Base-by-base conservation (phyloP, 2,113 vertebrate species). In the Rana temporaria region DNA sequence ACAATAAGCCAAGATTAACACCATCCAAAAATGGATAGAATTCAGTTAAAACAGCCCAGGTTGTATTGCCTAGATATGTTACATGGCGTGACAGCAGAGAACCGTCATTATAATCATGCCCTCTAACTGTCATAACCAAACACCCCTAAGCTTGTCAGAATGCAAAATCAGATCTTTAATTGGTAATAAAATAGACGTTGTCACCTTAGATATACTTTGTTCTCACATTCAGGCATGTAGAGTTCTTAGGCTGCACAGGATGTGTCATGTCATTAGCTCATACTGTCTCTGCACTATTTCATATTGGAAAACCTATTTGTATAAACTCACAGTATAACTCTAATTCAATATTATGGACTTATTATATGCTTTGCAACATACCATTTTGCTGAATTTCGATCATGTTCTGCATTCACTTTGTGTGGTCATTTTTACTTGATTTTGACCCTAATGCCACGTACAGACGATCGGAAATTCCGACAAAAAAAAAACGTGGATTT, bases 41-140 rank as follows among this genome's bases (percentile, higher is more conserved):
- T 72, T 72, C 17, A 42, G 32, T 24, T 20, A 42, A 59, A 38
- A 14, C 7, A 74, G 12, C 38, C 26, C 52, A 32, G 15, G 55
- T n/a, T 34, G 18, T 14, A 17, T 8, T 34, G 30, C 71, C 38
- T 19, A 38, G 55, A 22, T 75, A 22, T 22, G 60, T 20, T 74
- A 15, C 32, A 32, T 34, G 20, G 24, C 60, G 56, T 22, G 6
- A 75, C 72, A 75, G 30, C 26, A 63, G 22, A 63, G 42, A 11
- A 48, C 22, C 18, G 8, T 57, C 32, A 75, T 57, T 62, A 42
- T 62, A 75, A 75, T 62, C 30, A 62, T 62, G 30, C 38, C n/a
- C 32, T 75, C 72, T 42, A 60, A 20, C 72, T 75, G 30, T 38
- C 72, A 75, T 62, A 19, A 75, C n/a, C 30, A 75, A 34, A 75